Evolutionary conservation across 2,113 vertebrate species (phyloP).

Genomic region (Amblyornis subalaris): DNA sequence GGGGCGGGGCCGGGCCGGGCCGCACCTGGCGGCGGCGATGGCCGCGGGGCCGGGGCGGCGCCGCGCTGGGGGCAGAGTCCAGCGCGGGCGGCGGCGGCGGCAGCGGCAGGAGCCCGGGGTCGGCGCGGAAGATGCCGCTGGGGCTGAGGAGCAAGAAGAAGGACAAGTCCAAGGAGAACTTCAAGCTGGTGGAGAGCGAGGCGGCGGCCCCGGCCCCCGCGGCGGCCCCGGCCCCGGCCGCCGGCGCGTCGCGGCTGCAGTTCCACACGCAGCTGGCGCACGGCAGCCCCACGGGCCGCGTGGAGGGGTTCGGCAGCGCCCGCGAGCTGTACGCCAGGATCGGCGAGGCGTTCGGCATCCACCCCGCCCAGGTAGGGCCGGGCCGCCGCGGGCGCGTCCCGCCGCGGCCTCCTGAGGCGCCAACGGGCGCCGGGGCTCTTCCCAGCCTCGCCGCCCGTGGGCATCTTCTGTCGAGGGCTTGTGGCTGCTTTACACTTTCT

Average conservation of each 20-base stretch:
- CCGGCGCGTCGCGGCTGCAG: slow-evolving; percentile 72
- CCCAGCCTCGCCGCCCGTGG: accelerated
- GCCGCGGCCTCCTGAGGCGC: not conserved
- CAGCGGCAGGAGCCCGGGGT: not conserved
- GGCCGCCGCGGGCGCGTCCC: not conserved
- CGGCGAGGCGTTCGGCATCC: slow-evolving; percentile 78
- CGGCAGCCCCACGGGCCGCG: slow-evolving; percentile 86
- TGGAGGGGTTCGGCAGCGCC: slow-evolving; percentile 86
- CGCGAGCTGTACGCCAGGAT: slow-evolving; percentile 86
- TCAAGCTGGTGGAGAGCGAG: slow-evolving; percentile 78
- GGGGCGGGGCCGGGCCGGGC: not conserved
- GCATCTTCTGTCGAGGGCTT: accelerated
- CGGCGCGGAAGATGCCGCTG: slow-evolving; percentile 79
- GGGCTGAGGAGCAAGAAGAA: slow-evolving; percentile 81
- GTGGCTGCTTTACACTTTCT: accelerated
- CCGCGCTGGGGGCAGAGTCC: too few species aligned
- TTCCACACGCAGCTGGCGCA: slow-evolving; percentile 93
- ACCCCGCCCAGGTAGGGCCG: slow-evolving; percentile 79
- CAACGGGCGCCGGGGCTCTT: not conserved
- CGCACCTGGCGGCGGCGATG: not conserved
- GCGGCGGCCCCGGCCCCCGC: slow-evolving; percentile 32
- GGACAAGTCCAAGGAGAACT: slow-evolving; percentile 74
- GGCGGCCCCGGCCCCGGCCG: slow-evolving; percentile 46
- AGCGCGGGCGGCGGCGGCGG: not conserved
- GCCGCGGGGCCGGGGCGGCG: too few species aligned